Percentiles rank a stretch among this genome's conserved stretches.
Conservation (phyloP, 1,140 invertebrate species). For the Aphis gossypii region DNA sequence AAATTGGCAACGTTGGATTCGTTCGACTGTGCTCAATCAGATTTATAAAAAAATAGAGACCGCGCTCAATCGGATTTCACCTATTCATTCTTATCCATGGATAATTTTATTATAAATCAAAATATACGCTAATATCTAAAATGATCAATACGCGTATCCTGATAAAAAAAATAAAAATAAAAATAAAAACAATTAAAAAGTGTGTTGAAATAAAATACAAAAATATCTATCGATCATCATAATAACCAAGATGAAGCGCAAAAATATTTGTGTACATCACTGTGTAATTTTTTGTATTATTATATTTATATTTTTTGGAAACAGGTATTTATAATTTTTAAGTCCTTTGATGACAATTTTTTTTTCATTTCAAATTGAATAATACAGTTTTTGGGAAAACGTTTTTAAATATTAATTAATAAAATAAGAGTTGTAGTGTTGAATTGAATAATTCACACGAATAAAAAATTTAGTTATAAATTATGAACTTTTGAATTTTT, state of each 20-base stretch:
- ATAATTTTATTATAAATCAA: neutral
- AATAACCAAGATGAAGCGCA: neutral
- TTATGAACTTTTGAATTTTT: neutral
- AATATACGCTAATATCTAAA: neutral
- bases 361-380: neutral
- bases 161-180: too few relatives aligned
- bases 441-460: neutral
- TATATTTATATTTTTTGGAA: neutral
- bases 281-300: neutral
- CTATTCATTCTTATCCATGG: too few relatives aligned
- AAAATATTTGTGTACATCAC: neutral
- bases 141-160: neutral
- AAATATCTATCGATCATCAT: neutral
- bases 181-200: neutral
- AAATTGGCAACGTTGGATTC: too few relatives aligned
- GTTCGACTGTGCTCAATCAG: too few relatives aligned
- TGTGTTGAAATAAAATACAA: neutral
- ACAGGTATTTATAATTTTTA: neutral
- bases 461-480: neutral
- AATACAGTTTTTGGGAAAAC: neutral
- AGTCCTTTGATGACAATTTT: neutral
- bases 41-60: too few relatives aligned
- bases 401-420: neutral
- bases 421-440: neutral
- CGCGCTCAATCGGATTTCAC: too few relatives aligned